Evolutionary conservation across 2,113 vertebrate species (phyloP).

Genomic region (Tympanuchus pallidicinctus): DNA sequence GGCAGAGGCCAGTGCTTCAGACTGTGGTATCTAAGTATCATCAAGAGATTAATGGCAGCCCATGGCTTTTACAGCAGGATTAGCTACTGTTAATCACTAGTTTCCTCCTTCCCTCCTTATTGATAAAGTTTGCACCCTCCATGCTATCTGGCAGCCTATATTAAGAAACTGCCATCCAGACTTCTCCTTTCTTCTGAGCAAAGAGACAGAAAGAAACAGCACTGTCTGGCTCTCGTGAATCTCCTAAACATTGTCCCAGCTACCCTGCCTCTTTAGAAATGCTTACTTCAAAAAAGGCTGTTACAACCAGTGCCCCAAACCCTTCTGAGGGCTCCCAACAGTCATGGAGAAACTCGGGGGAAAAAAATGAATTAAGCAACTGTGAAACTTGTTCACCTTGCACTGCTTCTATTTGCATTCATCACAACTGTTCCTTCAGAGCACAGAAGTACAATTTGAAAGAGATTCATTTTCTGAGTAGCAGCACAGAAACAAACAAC

Average conservation of each 20-base stretch:
- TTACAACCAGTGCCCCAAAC: not conserved
- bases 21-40: not conserved
- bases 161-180: slow-evolving; percentile 29
- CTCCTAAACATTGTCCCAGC: not conserved
- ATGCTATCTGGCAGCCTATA: slow-evolving; percentile 23
- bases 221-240: not conserved
- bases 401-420: not conserved
- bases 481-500: not conserved
- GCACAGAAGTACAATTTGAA: not conserved
- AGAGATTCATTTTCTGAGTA: not conserved
- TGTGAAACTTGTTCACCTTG: not conserved
- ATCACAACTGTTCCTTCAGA: not conserved
- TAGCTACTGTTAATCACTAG: not conserved
- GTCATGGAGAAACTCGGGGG: not conserved
- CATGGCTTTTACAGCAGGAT: not conserved
- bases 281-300: not conserved
- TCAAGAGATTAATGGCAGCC: not conserved
- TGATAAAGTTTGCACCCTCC: not conserved
- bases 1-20: not conserved
- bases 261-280: not conserved
- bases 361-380: not conserved
- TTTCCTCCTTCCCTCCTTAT: not conserved
- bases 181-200: slow-evolving; percentile 38
- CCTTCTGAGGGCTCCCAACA: not conserved
- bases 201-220: not conserved